Base-by-base conservation (phyloP, 2,113 vertebrate species). In the Pithys albifrons region DNA sequence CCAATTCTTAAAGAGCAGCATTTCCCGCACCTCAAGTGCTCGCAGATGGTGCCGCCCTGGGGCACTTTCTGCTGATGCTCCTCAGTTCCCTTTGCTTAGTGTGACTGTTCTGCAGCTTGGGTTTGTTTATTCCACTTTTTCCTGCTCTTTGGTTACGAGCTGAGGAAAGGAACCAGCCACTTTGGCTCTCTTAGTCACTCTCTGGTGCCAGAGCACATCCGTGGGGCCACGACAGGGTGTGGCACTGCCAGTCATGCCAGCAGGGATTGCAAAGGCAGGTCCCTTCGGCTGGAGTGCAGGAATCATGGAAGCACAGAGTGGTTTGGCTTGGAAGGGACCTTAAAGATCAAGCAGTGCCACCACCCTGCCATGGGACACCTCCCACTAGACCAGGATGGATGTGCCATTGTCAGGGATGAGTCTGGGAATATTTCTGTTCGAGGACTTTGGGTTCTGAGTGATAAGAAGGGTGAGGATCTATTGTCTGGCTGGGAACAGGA, bases 11-110 rank as follows among this genome's bases (percentile, higher is more conserved):
- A 77, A 48, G 92, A 95, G 94, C 94, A 96, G 92, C 76, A 65
- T 65, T 97, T 97, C 96, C 96, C 95, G 96, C 75, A 5, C 76
- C 74, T 79, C 80, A 46, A 96, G 89, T 87, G 83, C 86, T 93
- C 37, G 0, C 96, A 97, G 96, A 86, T 97, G 95, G 83, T 86
- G 87, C 41, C 70, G 90, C 67, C 92, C 93, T 72, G 67, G 70
- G 95, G 83, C 70, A 2, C 91, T 96, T 96, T 95, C 88, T 96
- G 96, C 96, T 96, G 91, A 95, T 96, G 91, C 27, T 69, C 81
- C 86, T 69, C 1, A 43, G 83, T 94, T 94, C 88, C 83, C 86
- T 83, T 87, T 35, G 96, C 88, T 67, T 91, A 85, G 93, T 83
- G 58, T 95, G 96, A 93, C 90, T 75, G 2, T 76, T 51, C 72